Evolutionary conservation across 2,888 invertebrate species (phyloP), one percentile per base, ranked within the genome.

Genomic region (Lobophora halterata): DNA sequence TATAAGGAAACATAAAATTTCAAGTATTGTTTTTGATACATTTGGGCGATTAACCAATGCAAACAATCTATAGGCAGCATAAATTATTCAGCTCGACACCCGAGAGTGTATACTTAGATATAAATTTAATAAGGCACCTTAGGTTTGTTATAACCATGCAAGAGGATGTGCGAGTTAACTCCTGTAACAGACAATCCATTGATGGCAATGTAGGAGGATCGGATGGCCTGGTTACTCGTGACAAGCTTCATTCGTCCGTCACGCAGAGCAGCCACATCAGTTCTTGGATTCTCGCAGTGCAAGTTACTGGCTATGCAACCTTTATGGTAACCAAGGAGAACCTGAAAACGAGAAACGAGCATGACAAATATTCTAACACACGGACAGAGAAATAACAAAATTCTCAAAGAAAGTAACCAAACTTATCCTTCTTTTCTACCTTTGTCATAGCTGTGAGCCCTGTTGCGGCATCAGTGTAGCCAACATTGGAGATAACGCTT

Each of bases 251-350:
- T 70, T 37, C 81, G 72, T 0, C 89, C 89, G 0, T 89, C 85
- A 1, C 72, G 68, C 5, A 91, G 55, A 5, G 86, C 86, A 13
- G 71, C 70, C 0, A 89, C 59, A 13, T 83, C 86, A 24, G 73
- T 66, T 2, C 88, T 76, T 1, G 93, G 91, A 1, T 61, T 74
- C 1, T 86, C 79, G 61, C 81, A 93, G 67, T 95, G 91, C 14
- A 95, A 78, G 67, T 94, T 95, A 0, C 91, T 90, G 0, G 94
- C 93, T 35, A 95, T 87, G 3, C 79, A 52, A 1, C 91, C 90
- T 16, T 81, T 81, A 61, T 93, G 91, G 82, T 93, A 93, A 0
- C 91, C 89, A 16, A 94, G 79, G 8, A 72, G 38, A 0, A 73
- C 58, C 74, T 75, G 90, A 57, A 42, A 32, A n/a, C n/a, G n/a